A percentile compares a stretch with the other conserved stretches of the same genome.
These are phyloP conservation scores for Scleropages formosus DNA, from an alignment of 2,797 vertebrate species.

Conservation along the genomic window DNA sequence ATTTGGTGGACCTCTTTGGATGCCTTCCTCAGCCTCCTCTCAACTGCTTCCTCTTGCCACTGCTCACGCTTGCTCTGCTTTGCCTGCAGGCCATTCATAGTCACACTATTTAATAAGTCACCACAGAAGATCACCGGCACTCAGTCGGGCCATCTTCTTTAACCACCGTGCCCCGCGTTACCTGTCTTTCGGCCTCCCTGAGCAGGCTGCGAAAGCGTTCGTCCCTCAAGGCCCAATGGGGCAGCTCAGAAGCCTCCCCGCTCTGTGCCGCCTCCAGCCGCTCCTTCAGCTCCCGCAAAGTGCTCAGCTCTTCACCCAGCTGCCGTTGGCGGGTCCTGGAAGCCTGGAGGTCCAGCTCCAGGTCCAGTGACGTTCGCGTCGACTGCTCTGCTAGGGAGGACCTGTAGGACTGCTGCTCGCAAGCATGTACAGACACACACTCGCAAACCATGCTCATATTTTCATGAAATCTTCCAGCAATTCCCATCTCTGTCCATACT, in stretches of 20 bases:
- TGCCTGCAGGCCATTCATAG: constrained; percentile 66
- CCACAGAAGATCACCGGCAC: not conserved
- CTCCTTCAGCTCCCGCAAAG: constrained; percentile 85
- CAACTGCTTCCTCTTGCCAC: constrained; percentile 89
- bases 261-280: constrained; percentile 85
- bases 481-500: not conserved
- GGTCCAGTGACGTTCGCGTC: constrained; percentile 92
- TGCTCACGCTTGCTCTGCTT: constrained; percentile 91
- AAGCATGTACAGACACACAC: constrained; percentile 5
- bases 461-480: too few species aligned
- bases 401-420: constrained; percentile 79
- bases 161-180: constrained; percentile 43
- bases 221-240: constrained; percentile 88
- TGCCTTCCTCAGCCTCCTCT: constrained; percentile 91
- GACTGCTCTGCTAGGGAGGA: constrained; percentile 90
- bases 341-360: constrained; percentile 99
- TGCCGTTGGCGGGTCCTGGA: constrained; percentile 91
- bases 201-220: constrained; percentile 86
- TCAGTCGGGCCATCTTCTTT: not conserved
- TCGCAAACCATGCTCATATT: not conserved
- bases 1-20: constrained; percentile 93
- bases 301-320: constrained; percentile 88
- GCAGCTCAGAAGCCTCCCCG: constrained; percentile 77
- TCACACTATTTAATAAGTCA: not conserved
- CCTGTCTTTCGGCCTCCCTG: constrained; percentile 93